Conservation (phyloP, 2,888 invertebrate genomes). For the Melipona beecheii region DNA sequence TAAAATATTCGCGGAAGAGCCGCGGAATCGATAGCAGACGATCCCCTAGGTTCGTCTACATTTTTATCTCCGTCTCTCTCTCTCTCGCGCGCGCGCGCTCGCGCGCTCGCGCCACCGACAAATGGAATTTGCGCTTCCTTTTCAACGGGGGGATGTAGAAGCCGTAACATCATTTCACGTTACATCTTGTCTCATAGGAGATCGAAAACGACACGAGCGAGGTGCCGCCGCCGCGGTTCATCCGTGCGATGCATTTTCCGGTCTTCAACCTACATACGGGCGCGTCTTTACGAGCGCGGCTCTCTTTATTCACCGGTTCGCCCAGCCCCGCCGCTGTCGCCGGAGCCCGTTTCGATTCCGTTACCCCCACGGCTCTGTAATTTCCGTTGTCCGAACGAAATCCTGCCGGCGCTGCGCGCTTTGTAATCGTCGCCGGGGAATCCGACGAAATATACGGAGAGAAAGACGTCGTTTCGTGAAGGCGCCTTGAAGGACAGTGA, state of each 20-base stretch:
- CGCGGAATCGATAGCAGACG: slow-evolving; percentile 17
- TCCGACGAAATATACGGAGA: background rate
- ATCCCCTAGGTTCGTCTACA: slow-evolving; percentile 33
- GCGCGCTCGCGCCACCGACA: slow-evolving; percentile 7
- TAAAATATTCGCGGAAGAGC: slow-evolving; percentile 34
- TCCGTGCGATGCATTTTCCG: slow-evolving; percentile 48
- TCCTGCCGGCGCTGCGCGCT: background rate
- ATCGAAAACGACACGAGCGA: slow-evolving; percentile 14
- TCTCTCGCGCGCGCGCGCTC: background rate
- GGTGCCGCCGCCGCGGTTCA: slow-evolving; percentile 35
- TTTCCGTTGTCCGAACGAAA: background rate
- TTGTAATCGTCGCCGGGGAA: background rate
- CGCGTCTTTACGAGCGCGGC: slow-evolving; percentile 24
- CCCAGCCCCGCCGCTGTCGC: background rate
- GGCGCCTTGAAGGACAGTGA: background rate
- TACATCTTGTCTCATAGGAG: slow-evolving; percentile 49
- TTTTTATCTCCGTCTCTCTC: slow-evolving; percentile 26
- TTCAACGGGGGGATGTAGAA: slow-evolving; percentile 49
- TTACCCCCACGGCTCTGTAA: background rate
- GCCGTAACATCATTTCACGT: slow-evolving; percentile 59
- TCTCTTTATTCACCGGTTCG: background rate
- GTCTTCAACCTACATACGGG: slow-evolving; percentile 25
- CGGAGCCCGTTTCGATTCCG: background rate
- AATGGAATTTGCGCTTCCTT: slow-evolving; percentile 60
- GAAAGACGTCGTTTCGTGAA: background rate